Evolutionary conservation across 2,888 invertebrate species (phyloP).

Genomic region (Drosophila mettleri): DNA sequence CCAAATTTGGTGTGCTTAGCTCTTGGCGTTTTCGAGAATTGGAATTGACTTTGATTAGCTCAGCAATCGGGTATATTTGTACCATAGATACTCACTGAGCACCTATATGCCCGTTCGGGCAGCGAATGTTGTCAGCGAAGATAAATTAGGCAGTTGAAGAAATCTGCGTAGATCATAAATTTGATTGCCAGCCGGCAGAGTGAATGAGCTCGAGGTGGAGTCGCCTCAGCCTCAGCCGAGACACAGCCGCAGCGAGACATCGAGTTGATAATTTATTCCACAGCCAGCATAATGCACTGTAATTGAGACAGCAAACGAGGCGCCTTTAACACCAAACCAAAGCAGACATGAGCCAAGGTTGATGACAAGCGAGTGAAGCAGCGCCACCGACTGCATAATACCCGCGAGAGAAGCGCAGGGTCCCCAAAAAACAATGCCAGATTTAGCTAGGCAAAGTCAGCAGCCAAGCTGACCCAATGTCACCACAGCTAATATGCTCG

Average conservation of each 20-base stretch:
- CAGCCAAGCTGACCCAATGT: too few relatives aligned
- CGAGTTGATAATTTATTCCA: constrained; percentile 69
- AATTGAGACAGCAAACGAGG: constrained; percentile 65
- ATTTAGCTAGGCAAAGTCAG: too few relatives aligned
- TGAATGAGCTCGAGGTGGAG: not conserved
- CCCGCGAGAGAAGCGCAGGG: too few relatives aligned
- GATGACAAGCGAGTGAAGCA: constrained; percentile 4
- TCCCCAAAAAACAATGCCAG: too few relatives aligned
- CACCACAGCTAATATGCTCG: not conserved
- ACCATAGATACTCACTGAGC: not conserved
- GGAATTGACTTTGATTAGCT: too few relatives aligned
- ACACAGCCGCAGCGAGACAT: constrained; percentile 61
- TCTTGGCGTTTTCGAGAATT: too few relatives aligned
- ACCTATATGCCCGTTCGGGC: too few relatives aligned
- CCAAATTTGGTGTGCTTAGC: too few relatives aligned
- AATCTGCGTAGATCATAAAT: constrained; percentile 37
- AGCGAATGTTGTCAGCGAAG: constrained; percentile 39
- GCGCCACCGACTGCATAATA: not conserved
- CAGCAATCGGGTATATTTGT: not conserved
- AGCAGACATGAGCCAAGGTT: not conserved
- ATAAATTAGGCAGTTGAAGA: constrained; percentile 13
- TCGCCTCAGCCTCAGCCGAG: not conserved
- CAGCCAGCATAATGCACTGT: constrained; percentile 66
- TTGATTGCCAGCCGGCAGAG: constrained; percentile 4
- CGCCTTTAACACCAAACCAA: constrained; percentile 40